These are phyloP conservation scores for Varroa destructor DNA, from an alignment of 1,140 invertebrate species.

Conservation along the genomic window DNA sequence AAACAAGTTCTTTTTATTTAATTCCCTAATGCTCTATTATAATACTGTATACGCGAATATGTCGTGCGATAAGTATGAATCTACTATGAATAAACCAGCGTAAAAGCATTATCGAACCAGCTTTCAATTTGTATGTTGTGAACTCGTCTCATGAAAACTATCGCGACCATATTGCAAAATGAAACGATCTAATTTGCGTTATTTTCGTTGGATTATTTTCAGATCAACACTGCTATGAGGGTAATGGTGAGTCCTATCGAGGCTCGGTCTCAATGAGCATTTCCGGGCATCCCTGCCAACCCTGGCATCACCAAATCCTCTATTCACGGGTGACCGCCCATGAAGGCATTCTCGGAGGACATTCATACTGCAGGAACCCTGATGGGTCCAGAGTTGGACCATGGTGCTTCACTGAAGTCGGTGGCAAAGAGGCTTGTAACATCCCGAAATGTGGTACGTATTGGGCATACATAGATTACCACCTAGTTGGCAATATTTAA, in stretches of 20 bases:
- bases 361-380: constrained; percentile 87
- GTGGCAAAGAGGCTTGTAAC: constrained; percentile 57
- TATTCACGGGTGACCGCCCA: constrained; percentile 57
- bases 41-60: too few species aligned
- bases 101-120: too few species aligned
- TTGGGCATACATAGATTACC: too few species aligned
- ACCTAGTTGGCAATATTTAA: too few species aligned
- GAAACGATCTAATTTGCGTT: too few species aligned
- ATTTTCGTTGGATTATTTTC: background rate
- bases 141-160: too few species aligned
- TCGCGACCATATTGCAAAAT: too few species aligned
- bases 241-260: constrained; percentile 62
- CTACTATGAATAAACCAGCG: too few species aligned
- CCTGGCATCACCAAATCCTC: constrained; percentile 63
- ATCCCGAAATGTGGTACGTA: constrained; percentile 63
- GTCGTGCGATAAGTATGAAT: too few species aligned
- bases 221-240: constrained; percentile 66
- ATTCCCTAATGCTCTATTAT: too few species aligned
- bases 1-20: constrained; percentile 25
- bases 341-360: constrained; percentile 66
- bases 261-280: constrained; percentile 58
- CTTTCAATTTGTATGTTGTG: too few species aligned
- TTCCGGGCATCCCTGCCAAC: constrained; percentile 58
- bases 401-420: constrained; percentile 64
- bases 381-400: constrained; percentile 60